phyloP scores from a whole-genome alignment of 2,888 invertebrate genomes.

The Lagria hirta region DNA sequence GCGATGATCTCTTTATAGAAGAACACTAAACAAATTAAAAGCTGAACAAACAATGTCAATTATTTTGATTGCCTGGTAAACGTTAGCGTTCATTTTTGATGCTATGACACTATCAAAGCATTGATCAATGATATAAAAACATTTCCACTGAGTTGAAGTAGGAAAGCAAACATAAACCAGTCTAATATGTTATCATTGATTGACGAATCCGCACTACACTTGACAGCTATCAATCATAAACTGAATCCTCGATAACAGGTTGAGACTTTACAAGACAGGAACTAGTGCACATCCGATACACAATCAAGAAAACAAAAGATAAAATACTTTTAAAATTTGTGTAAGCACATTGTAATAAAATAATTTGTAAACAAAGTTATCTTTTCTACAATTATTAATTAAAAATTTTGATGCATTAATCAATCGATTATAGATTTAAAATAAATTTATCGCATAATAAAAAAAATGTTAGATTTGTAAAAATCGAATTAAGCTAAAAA shows the following conservation, averaged over 20 bases:
- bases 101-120: constrained; percentile 29
- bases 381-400: no score
- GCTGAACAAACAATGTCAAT: constrained; percentile 29
- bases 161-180: constrained; percentile 26
- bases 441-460: no score
- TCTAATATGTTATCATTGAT: constrained; percentile 29
- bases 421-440: no score
- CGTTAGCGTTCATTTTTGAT: constrained; percentile 27
- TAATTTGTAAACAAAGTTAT: no score
- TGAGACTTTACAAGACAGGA: constrained; percentile 19
- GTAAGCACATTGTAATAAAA: no score
- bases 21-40: constrained; percentile 24
- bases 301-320: no score
- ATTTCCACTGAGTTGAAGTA: constrained; percentile 28
- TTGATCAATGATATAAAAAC: constrained; percentile 30
- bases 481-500: no score
- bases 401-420: no score
- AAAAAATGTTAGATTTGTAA: no score
- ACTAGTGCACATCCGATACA: constrained; percentile 6
- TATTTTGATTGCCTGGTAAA: constrained; percentile 27
- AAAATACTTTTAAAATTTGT: no score
- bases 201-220: constrained; percentile 28
- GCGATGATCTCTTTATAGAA: constrained; percentile 11
- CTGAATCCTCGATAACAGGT: constrained; percentile 21
- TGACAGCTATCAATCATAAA: constrained; percentile 28